Base-by-base conservation (phyloP, 2,113 vertebrate genomes). In the Mungos mungo region DNA sequence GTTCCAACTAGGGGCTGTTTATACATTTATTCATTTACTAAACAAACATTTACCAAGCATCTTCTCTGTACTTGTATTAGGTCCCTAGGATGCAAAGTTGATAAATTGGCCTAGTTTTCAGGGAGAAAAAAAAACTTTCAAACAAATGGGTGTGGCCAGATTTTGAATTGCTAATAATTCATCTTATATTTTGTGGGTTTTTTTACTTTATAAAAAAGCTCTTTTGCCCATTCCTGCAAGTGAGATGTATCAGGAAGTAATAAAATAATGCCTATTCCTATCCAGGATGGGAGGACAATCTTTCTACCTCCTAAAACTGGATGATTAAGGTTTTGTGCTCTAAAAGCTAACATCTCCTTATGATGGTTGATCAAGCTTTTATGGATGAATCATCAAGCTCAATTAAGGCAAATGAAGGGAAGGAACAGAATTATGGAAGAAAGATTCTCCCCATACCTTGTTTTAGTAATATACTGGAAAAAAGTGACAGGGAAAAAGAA, bases 171-270 rank as follows among this genome's bases (percentile, higher is more conserved):
- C 12, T 52, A 33, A 79, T 79, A 29, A 74, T 89, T 50, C 18
- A 50, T 38, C 23, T 81, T 60, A 5, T 52, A 29, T 50, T 81
- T 50, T 74, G 12, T 29, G 47, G 12, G 50, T 35, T 74, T 65
- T 63, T n/a, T 95, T 52, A 63, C 38, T 90, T 74, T 65, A 29
- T 54, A 85, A 23, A 84, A 15, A 86, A 86, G 21, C 8, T 81
- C 4, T 88, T 50, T 27, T 33, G 0, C 8, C 23, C 47, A 81
- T 88, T 88, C 15, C 33, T 91, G 6, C 19, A 91, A 5, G 7
- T 79, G 27, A 33, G 4, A 77, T 4, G 4, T 38, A 50, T 54
- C 7, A 95, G 12, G 11, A 95, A 92, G 11, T 45, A 52, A 76
- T 4, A 47, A 92, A 93, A 38, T 25, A 74, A 54, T 86, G 38